Percentiles rank a stretch among this genome's conserved stretches.
These are phyloP conservation scores for Catostomus latipinnis DNA, from an alignment of 2,797 vertebrate genomes.

Conservation along the genomic window DNA sequence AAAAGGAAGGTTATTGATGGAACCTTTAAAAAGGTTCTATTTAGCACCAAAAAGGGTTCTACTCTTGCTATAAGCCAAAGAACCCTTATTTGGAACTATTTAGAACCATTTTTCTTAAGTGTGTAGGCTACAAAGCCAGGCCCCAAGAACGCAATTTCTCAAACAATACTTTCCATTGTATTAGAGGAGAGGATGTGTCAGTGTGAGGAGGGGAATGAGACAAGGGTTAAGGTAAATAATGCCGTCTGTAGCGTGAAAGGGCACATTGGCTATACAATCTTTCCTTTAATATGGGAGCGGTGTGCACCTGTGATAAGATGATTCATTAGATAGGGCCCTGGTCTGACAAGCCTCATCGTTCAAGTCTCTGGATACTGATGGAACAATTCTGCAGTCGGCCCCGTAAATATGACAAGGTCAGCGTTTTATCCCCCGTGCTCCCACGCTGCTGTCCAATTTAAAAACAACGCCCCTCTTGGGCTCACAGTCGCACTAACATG, in stretches of 20 bases:
- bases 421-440: slow-evolving; percentile 81
- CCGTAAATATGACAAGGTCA: slow-evolving; percentile 99
- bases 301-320: slow-evolving; percentile 98
- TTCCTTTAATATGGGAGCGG: slow-evolving; percentile 91
- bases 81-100: no score
- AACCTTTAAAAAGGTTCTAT: no score
- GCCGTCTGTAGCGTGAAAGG: slow-evolving; percentile 88
- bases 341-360: slow-evolving; percentile 99
- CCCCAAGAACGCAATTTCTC: slow-evolving; percentile 2
- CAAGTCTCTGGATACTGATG: slow-evolving; percentile 96
- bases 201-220: slow-evolving; percentile 82
- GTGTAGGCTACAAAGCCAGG: neutral
- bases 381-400: slow-evolving; percentile 94
- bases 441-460: slow-evolving; percentile 57
- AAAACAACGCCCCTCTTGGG: slow-evolving; percentile 16
- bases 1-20: no score
- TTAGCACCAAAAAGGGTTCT: no score
- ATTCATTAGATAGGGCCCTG: slow-evolving; percentile 96
- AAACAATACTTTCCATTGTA: slow-evolving; percentile 20
- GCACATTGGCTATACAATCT: slow-evolving; percentile 89
- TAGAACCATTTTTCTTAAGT: no score
- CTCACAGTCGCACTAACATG: slow-evolving; percentile 7
- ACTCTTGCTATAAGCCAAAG: no score
- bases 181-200: slow-evolving; percentile 36
- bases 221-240: slow-evolving; percentile 91